phyloP scores from a whole-genome alignment of 92 coral and sea anemone species.

The Zoanthus gigantus region DNA sequence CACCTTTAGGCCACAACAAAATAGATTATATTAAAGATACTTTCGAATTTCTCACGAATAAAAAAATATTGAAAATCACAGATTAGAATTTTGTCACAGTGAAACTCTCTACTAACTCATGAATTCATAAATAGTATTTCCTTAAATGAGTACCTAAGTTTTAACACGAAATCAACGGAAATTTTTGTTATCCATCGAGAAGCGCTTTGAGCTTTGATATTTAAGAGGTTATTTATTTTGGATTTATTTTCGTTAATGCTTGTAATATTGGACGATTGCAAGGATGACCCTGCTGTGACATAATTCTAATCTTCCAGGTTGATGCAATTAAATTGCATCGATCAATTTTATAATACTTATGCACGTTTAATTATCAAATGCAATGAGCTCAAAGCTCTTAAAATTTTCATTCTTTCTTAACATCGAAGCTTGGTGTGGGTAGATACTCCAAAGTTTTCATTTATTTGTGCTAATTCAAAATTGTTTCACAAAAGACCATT shows the following conservation, averaged over 20 bases:
- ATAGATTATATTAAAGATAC: neutral
- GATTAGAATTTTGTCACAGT: neutral
- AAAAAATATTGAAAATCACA: neutral
- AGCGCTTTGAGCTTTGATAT: neutral
- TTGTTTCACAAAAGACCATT: no score
- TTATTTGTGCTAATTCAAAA: neutral
- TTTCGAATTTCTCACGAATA: neutral
- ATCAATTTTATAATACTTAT: neutral
- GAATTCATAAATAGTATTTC: neutral
- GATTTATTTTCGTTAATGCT: neutral
- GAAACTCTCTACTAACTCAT: neutral
- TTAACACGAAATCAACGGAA: neutral
- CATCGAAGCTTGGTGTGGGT: constrained; percentile 1
- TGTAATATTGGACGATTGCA: no score
- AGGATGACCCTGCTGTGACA: neutral
- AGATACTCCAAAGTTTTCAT: neutral
- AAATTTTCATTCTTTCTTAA: neutral
- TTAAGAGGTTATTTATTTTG: neutral
- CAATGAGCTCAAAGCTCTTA: neutral
- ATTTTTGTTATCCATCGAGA: neutral
- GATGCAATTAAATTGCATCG: neutral
- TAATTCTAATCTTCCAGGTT: neutral
- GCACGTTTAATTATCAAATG: neutral
- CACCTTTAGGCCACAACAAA: neutral
- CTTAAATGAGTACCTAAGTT: no score